These are phyloP conservation scores for Aricia artaxerxes DNA, from an alignment of 2,888 invertebrate species.

Conservation along the genomic window DNA sequence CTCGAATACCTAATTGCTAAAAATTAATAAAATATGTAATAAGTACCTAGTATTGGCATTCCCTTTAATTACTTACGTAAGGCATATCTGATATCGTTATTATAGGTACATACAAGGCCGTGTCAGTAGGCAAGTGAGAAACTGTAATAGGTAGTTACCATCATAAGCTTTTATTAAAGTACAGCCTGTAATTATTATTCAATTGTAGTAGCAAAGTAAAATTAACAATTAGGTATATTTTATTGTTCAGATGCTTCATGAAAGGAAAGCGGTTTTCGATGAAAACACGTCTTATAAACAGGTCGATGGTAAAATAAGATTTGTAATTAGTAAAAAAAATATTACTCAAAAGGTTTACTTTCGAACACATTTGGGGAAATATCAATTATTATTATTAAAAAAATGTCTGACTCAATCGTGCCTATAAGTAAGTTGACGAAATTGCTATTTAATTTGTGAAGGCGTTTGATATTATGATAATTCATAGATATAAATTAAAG, in stretches of 20 bases:
- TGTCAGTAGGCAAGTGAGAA: background rate
- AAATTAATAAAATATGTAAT: background rate
- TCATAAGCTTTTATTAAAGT: background rate
- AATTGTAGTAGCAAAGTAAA: background rate
- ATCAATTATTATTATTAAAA: background rate
- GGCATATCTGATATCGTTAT: background rate
- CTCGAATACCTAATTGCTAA: background rate
- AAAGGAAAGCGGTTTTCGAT: no score
- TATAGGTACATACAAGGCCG: background rate
- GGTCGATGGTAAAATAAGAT: background rate
- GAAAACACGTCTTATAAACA: background rate
- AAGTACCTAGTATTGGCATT: background rate
- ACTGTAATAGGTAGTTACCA: background rate
- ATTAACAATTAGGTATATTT: background rate
- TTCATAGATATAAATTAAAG: no score
- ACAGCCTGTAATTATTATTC: background rate
- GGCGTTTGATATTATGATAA: no score
- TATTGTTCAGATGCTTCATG: background rate
- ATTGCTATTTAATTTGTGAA: background rate
- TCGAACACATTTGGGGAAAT: background rate
- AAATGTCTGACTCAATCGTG: conserved; percentile 11
- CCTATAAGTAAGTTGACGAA: conserved; percentile 50
- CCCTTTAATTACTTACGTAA: background rate
- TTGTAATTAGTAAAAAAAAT: background rate
- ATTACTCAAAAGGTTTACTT: no score